Evolutionary conservation across 2,888 invertebrate species (phyloP).

Genomic region (Nymphalis c-album): DNA sequence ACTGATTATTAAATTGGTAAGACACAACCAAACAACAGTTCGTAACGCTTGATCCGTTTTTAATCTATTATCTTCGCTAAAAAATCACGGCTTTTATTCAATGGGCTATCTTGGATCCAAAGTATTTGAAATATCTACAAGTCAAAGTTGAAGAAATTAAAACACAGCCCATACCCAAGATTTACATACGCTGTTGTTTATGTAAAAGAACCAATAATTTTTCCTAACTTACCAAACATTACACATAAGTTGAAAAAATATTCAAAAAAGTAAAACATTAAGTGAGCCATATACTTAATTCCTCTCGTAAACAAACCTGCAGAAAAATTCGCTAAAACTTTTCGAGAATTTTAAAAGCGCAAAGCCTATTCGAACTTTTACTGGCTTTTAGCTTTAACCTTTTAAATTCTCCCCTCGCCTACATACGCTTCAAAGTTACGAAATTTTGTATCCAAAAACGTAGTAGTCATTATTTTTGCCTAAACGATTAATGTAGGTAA

Average conservation of each 20-base stretch:
- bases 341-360: slow-evolving; percentile 18
- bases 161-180: too few species aligned
- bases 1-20: too few species aligned
- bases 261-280: slow-evolving; percentile 4
- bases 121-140: too few species aligned
- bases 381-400: slow-evolving; percentile 17
- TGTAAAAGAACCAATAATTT: too few species aligned
- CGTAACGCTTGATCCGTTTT: too few species aligned
- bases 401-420: slow-evolving; percentile 10
- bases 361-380: slow-evolving; percentile 22
- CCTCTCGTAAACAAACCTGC: slow-evolving; percentile 12
- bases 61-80: too few species aligned
- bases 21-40: too few species aligned
- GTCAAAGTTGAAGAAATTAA: too few species aligned
- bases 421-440: slow-evolving; percentile 6
- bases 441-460: slow-evolving; percentile 4
- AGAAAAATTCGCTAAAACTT: slow-evolving; percentile 9
- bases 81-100: too few species aligned
- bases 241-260: neutral
- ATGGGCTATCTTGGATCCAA: too few species aligned
- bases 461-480: neutral
- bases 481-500: neutral
- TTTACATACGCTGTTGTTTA: too few species aligned
- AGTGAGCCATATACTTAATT: slow-evolving; percentile 10
- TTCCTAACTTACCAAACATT: neutral